Evolutionary conservation across 2,888 invertebrate genomes (phyloP).

Genomic region (Allacma fusca): DNA sequence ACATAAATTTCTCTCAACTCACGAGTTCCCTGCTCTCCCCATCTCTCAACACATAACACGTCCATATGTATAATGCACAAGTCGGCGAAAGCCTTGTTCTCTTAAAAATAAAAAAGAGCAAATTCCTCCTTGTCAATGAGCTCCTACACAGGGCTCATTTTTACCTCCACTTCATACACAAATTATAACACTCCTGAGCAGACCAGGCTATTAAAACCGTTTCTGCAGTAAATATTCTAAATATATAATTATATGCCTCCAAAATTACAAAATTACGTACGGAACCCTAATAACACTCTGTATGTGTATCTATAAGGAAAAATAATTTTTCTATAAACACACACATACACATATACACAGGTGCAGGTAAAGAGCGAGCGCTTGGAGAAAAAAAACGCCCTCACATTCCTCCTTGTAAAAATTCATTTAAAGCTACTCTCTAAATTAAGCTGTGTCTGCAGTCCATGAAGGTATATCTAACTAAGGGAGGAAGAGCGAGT

Average conservation of each 20-base stretch:
- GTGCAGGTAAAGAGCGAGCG: not conserved
- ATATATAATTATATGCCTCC: no score
- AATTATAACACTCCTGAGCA: no score
- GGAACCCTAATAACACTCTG: no score
- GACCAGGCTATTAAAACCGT: no score
- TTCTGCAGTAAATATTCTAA: no score
- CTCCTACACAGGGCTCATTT: not conserved
- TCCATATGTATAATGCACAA: not conserved
- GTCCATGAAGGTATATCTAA: no score
- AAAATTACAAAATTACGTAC: no score
- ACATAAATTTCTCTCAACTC: constrained; percentile 31
- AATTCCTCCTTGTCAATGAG: not conserved
- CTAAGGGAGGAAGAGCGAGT: not conserved
- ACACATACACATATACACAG: no score
- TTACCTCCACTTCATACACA: not conserved
- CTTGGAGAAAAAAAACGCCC: not conserved
- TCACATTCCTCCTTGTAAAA: not conserved
- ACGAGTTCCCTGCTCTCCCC: constrained; percentile 16
- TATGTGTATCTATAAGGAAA: no score
- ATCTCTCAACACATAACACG: not conserved
- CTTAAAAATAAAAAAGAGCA: not conserved
- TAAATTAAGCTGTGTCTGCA: not conserved
- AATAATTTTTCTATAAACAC: no score
- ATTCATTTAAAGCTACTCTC: constrained; percentile 12
- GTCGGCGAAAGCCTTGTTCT: no score